Base-by-base conservation (phyloP, 2,888 invertebrate genomes). In the Drosophila hawaiiensis region DNA sequence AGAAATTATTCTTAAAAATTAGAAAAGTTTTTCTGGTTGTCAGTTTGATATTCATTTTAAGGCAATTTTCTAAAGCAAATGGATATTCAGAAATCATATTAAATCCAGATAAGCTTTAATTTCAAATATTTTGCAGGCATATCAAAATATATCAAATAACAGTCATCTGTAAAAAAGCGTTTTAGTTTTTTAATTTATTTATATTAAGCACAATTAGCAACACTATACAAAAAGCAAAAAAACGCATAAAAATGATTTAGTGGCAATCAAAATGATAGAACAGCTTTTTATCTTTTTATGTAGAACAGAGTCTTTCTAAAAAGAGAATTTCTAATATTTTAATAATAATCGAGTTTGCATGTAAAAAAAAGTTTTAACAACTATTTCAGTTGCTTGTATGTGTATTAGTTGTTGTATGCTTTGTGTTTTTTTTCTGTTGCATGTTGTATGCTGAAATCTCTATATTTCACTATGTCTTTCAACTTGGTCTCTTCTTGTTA, bases 401-500 rank as follows among this genome's bases (percentile, higher is more conserved):
- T 19, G 6, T 22, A 22, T 7, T 22, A 25, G 16, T 28, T 49
- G 25, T 50, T 55, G 6, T 19, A 4, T 14, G 12, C 22, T 22
- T 37, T 35, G 25, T 22, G 5, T 53, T 0, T 54, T 10, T 5
- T 14, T 43, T 5, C 3, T 54, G 16, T 25, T 37, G 37, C 2
- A 25, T 28, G 25, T 1, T 22, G 12, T 25, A 25, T 47, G 47
- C 47, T 25, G 47, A 39, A 55, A 55, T 28, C 53, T 28, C 28
- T 55, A 12, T 55, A 7, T 37, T 16, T 39, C 55, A 37, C n/a
- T 55, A 9, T 39, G 55, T 16, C 69, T 73, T 82, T 64, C 50
- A 69, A 60, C 62, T 60, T 72, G 41, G 41, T 35, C 63, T 63
- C 65, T 66, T 69, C 62, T 69, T 73, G 72, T 73, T 52, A 55